phyloP scores from a whole-genome alignment of 2,113 vertebrate genomes.

The Sus scrofa region DNA sequence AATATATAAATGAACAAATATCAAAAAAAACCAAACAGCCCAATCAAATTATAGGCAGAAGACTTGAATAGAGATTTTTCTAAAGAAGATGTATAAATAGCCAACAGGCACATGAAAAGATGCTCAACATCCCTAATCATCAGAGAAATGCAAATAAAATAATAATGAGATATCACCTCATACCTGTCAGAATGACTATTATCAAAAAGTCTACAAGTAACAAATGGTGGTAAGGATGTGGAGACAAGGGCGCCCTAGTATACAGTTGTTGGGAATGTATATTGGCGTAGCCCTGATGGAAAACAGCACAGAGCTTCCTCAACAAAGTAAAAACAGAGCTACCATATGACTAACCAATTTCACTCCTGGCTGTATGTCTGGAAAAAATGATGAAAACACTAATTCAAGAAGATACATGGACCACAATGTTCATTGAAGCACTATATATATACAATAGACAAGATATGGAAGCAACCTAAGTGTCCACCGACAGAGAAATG shows the following conservation, averaged over 20 bases:
- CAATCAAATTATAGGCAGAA: not conserved
- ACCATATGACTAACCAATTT: not conserved
- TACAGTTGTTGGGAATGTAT: not conserved
- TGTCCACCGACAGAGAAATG: not conserved
- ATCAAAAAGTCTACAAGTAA: not conserved
- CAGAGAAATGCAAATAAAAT: not conserved
- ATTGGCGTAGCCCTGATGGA: not conserved
- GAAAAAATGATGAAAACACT: not conserved
- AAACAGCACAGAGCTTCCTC: not conserved
- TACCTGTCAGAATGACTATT: not conserved
- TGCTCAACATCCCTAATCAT: not conserved
- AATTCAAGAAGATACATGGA: not conserved
- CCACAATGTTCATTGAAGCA: not conserved
- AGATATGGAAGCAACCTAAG: not conserved
- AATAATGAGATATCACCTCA: not conserved
- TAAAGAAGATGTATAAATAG: not conserved
- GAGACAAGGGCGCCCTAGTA: not conserved
- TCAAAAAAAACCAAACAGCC: not conserved
- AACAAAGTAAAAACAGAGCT: not conserved
- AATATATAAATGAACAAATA: not conserved
- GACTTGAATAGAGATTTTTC: not conserved
- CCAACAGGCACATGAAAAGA: not conserved
- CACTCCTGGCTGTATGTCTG: not conserved
- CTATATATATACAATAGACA: not conserved
- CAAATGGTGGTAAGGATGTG: not conserved